These are phyloP conservation scores for Orchesella flavescens DNA, from an alignment of 2,888 invertebrate genomes.

Conservation along the genomic window DNA sequence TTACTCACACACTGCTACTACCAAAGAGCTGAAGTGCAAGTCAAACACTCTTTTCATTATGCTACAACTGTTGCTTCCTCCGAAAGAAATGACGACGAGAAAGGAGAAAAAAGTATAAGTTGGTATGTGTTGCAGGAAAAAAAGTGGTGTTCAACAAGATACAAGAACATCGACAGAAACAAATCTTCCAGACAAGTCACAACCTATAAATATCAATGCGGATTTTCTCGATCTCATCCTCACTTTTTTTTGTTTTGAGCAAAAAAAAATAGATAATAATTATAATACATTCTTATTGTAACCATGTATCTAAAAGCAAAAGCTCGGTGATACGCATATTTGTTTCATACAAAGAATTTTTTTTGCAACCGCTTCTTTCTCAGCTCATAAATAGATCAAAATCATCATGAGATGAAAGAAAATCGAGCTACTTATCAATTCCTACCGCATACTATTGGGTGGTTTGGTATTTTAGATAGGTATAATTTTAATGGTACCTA, in stretches of 20 bases:
- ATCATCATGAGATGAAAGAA: neutral
- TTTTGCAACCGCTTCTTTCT: neutral
- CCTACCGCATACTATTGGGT: no score
- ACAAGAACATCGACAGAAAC: slow-evolving; percentile 50
- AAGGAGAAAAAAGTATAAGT: slow-evolving; percentile 1
- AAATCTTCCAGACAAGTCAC: slow-evolving; percentile 42
- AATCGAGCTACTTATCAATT: no score
- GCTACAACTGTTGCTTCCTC: slow-evolving; percentile 53
- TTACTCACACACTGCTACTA: neutral
- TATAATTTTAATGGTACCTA: no score
- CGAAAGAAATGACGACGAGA: slow-evolving; percentile 9
- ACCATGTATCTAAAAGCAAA: no score
- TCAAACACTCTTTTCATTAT: no score
- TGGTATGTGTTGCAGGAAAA: neutral
- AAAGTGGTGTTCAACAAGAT: neutral
- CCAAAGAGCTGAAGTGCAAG: no score
- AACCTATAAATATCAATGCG: slow-evolving; percentile 34
- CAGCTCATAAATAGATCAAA: slow-evolving; percentile 5
- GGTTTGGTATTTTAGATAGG: no score
- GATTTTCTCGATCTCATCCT: slow-evolving; percentile 24
- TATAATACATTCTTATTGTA: no score
- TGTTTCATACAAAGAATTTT: neutral
- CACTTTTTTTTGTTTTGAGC: neutral
- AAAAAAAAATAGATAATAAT: neutral
- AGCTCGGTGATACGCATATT: no score